Evolutionary conservation across 2,797 vertebrate genomes (phyloP).

Genomic region (Pelodytes ibericus): DNA sequence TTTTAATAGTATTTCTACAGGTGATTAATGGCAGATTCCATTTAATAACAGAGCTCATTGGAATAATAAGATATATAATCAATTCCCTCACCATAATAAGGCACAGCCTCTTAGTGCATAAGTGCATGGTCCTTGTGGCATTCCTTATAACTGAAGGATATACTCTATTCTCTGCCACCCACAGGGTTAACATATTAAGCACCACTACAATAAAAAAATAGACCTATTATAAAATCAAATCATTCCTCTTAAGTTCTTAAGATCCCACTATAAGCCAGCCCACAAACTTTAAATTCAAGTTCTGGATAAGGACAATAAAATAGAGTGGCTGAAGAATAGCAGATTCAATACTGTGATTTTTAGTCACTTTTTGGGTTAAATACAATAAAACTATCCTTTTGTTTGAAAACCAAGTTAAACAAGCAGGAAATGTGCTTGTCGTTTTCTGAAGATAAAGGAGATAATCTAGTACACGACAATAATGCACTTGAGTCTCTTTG

Average conservation of each 20-base stretch:
- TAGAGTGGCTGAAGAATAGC: slow-evolving; percentile 19
- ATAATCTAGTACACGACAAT: not conserved
- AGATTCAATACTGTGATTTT: not conserved
- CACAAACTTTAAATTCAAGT: slow-evolving; percentile 35
- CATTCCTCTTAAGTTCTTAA: slow-evolving; percentile 22
- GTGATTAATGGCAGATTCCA: too few species aligned
- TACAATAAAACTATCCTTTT: not conserved
- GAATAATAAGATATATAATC: not conserved
- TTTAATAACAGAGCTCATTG: not conserved
- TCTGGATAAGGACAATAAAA: slow-evolving; percentile 9
- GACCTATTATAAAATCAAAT: not conserved
- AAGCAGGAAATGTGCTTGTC: not conserved
- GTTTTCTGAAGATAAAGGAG: not conserved
- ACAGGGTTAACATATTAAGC: slow-evolving; percentile 9
- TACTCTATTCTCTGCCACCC: not conserved
- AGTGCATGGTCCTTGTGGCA: slow-evolving; percentile 27
- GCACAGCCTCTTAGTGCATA: slow-evolving; percentile 30
- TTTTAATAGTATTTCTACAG: too few species aligned
- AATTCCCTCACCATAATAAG: slow-evolving; percentile 28
- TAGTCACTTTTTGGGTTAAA: not conserved
- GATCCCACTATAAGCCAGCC: slow-evolving; percentile 9
- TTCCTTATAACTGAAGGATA: not conserved
- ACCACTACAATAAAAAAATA: slow-evolving; percentile 25
- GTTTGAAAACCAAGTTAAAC: not conserved
- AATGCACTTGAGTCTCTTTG: not conserved